These are phyloP conservation scores for Myocastor coypus DNA, from an alignment of 2,113 vertebrate genomes.

Conservation along the genomic window DNA sequence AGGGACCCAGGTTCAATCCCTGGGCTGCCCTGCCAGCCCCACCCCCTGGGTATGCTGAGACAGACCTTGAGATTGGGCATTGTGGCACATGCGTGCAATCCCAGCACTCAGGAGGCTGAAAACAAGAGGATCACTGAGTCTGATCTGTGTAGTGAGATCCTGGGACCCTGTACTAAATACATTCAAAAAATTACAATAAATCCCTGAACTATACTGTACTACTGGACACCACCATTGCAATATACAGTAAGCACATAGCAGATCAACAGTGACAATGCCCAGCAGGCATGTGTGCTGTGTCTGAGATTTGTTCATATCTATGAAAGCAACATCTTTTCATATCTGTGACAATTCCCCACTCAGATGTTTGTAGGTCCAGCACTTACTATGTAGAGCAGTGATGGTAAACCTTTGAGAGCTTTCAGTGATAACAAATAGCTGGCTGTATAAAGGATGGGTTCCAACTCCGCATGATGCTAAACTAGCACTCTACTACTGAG, in stretches of 20 bases:
- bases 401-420: not conserved
- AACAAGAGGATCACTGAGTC: too few relatives aligned
- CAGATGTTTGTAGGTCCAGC: not conserved
- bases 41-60: too few relatives aligned
- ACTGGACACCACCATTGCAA: not conserved
- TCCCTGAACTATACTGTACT: not conserved
- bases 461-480: not conserved
- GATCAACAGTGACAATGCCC: not conserved
- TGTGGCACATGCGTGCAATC: too few relatives aligned
- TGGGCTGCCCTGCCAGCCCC: too few relatives aligned
- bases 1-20: too few relatives aligned
- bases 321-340: not conserved
- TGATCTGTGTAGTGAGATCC: too few relatives aligned
- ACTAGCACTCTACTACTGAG: not conserved
- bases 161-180: too few relatives aligned
- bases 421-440: not conserved
- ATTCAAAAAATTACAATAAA: not conserved
- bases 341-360: not conserved
- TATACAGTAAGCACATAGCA: not conserved
- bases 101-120: too few relatives aligned
- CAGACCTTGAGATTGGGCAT: too few relatives aligned
- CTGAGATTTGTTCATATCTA: not conserved
- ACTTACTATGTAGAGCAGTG: not conserved
- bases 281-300: not conserved
- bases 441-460: not conserved